Evolutionary conservation across 2,797 vertebrate genomes (phyloP).

Genomic region (Fringilla coelebs): DNA sequence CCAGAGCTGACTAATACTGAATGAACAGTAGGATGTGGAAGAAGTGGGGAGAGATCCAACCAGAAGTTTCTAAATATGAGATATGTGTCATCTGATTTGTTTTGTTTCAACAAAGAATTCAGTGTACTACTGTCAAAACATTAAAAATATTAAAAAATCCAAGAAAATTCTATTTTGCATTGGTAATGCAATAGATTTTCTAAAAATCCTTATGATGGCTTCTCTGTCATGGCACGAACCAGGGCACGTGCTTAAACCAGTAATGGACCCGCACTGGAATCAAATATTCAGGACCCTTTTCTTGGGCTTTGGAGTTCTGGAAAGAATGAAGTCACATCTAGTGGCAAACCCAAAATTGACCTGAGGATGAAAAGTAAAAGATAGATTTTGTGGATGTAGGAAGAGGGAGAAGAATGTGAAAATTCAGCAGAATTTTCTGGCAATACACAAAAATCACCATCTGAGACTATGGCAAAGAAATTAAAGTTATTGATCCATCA

Average conservation of each 20-base stretch:
- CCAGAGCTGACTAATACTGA: not conserved
- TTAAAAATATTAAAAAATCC: not conserved
- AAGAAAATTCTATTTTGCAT: not conserved
- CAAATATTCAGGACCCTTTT: not conserved
- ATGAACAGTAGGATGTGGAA: not conserved
- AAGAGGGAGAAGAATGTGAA: not conserved
- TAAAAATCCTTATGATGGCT: not conserved
- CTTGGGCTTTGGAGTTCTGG: not conserved
- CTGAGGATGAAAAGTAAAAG: not conserved
- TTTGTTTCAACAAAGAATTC: not conserved
- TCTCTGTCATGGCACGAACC: not conserved
- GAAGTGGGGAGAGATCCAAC: not conserved
- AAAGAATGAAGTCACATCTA: not conserved
- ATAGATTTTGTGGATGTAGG: not conserved
- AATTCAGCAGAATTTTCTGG: not conserved
- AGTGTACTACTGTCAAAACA: not conserved
- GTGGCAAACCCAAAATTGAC: not conserved
- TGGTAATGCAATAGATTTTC: not conserved
- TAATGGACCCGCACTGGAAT: not conserved
- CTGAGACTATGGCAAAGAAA: not conserved
- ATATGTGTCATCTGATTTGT: not conserved
- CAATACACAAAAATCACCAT: not conserved
- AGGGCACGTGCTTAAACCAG: not conserved
- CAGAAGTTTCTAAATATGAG: not conserved
- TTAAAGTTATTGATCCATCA: not conserved